Evolutionary conservation across 37 sponge, comb jelly and placozoan genomes (phyloP).

Genomic region (Spongilla lacustris): DNA sequence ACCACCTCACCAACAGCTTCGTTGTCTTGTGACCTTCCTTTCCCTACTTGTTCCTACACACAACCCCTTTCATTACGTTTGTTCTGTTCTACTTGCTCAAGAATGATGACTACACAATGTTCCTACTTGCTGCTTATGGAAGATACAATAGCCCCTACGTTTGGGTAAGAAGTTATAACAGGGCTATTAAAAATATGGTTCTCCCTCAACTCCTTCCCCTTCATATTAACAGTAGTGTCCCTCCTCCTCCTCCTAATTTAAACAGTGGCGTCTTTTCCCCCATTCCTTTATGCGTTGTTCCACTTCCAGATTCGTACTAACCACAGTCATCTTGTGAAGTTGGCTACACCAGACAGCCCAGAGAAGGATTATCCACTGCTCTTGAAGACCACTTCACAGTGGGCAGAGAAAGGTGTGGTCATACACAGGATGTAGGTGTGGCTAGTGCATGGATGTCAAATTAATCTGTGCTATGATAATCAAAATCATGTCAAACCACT

Average conservation of each 20-base stretch:
- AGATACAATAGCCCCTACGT: constrained; percentile 86
- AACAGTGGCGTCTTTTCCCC: neutral
- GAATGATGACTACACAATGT: constrained; percentile 83
- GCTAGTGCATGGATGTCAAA: neutral
- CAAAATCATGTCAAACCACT: no score
- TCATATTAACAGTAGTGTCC: neutral
- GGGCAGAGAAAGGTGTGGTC: constrained; percentile 66
- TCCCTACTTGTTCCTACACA: neutral
- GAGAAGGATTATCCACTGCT: constrained; percentile 89
- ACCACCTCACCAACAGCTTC: no score
- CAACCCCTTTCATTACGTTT: no score
- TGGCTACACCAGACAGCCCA: constrained; percentile 28
- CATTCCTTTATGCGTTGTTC: neutral
- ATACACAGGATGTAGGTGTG: neutral
- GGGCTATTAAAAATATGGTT: neutral
- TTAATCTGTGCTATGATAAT: no score
- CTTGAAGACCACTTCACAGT: constrained; percentile 78
- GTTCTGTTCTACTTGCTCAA: constrained; percentile 3
- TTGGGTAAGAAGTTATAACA: constrained; percentile 67
- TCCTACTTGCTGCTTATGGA: constrained; percentile 82
- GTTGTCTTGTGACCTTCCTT: neutral
- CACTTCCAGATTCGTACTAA: constrained; percentile 73
- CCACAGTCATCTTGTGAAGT: constrained; percentile 75
- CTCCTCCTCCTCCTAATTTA: neutral
- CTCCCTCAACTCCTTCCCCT: neutral